Base-by-base conservation (phyloP, 2,888 invertebrate species). In the Dicyrtomina minuta region DNA sequence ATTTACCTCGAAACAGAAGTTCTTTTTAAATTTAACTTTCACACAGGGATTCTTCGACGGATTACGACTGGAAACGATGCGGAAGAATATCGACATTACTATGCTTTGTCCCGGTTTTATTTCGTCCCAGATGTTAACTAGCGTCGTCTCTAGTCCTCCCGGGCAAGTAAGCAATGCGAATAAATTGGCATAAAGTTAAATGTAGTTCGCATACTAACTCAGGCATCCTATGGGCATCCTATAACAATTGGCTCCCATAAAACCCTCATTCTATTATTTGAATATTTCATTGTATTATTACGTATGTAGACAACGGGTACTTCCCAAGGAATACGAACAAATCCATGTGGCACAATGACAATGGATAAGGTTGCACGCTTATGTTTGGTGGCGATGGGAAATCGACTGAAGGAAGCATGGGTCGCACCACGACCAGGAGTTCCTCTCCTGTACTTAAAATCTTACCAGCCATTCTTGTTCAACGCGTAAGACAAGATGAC, bases 51-150 rank as follows among this genome's bases (percentile, higher is more conserved):
- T 90, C 80, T 88, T 89, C 80, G 85, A 87, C 75, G 80, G 85
- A n/a, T 81, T 91, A 58, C 80, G 87, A 65, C 79, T 81, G 15
- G 90, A 90, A 80, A 87, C 87, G 79, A 75, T 84, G 33, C 83
- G 83, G n/a, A 82, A 84, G 51, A 85, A 87, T 65, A 83, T 92
- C 60, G 79, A 85, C 39, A 85, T 92, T 0, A 88, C 89, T 0
- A 80, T 91, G 55, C 83, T 90, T 43, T 90, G 91, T 79, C 92
- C 92, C 0, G 92, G 92, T 4, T 91, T 92, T 2, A 85, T 88
- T 20, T 88, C 88, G 79, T 89, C 90, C 0, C 86, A 88, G 75
- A 86, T 91, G 73, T 83, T 90, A 43, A 80, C 85, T 41, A 86
- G 88, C 79, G 86, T 88, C 72, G 91, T 89, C 79, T 91, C 91